phyloP scores from a whole-genome alignment of 2,888 invertebrate genomes.

The Tetrapedia diversipes region DNA sequence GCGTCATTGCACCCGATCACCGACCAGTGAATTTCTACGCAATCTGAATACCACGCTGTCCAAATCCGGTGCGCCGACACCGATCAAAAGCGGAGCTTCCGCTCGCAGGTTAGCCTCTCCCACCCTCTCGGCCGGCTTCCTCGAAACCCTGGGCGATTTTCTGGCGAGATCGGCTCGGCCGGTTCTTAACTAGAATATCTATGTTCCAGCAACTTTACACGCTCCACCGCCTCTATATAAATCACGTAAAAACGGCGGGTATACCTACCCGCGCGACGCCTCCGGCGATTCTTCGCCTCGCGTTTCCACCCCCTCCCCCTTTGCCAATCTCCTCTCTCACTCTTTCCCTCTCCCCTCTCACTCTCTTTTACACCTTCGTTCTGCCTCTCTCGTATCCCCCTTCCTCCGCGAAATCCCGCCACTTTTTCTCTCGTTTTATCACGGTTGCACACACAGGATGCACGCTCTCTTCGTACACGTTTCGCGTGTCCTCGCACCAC shows the following conservation, averaged over 20 bases:
- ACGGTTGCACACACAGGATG: not conserved
- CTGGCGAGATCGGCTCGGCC: conserved; percentile 20
- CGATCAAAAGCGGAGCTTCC: conserved; percentile 11
- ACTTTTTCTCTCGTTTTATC: conserved; percentile 29
- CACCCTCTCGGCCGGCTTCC: not conserved
- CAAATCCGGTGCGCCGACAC: not conserved
- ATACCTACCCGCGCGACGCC: conserved; percentile 57
- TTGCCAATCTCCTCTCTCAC: too few species aligned
- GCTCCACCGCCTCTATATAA: conserved; percentile 62
- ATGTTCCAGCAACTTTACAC: conserved; percentile 61
- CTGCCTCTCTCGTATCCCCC: too few species aligned
- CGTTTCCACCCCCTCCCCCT: conserved; percentile 28
- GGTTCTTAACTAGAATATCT: conserved; percentile 62
- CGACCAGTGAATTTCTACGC: too few species aligned
- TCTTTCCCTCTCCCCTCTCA: too few species aligned
- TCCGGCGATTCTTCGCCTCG: conserved; percentile 53
- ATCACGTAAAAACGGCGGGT: conserved; percentile 66
- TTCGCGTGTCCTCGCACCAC: conserved; percentile 12
- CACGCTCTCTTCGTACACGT: not conserved
- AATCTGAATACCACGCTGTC: too few species aligned
- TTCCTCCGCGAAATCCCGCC: not conserved
- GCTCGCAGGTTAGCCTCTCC: not conserved
- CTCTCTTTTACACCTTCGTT: too few species aligned
- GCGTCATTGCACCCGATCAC: too few species aligned
- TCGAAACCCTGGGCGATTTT: conserved; percentile 39